Base-by-base conservation (phyloP, 2,888 invertebrate species). In the Cryptocephalus primarius region DNA sequence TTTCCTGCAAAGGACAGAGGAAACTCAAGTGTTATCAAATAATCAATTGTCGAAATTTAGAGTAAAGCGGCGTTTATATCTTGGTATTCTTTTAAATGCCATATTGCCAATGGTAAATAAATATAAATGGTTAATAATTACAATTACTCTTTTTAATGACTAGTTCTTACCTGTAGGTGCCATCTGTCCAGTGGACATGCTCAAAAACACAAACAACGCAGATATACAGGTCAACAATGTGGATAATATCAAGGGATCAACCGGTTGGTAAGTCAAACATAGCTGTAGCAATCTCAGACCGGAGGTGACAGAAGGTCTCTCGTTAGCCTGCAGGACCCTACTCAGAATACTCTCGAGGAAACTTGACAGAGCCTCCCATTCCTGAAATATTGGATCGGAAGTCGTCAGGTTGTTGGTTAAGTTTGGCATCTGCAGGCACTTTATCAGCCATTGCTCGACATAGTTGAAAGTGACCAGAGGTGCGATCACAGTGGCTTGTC, bases 151-250 rank as follows among this genome's bases (percentile, higher is more conserved):
- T 22, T 22, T 22, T 22, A 6, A 22, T 2, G 22, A 22, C 22
- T 22, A 22, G 22, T 4, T 34, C 49, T 50, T 53, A 65, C 65
- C 64, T 49, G 68, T 58, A 1, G 68, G 68, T 1, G 82, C 82
- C 51, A 86, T 78, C 60, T 87, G 86, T 57, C 86, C 86, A 36
- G 88, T 86, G 0, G 88, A 86, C 79, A 89, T 87, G 61, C 87
- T 88, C 14, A 94, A 77, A 72, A 92, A 93, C 32, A 91, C 88
- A 67, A 93, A 92, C 2, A 94, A 75, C 0, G 92, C 88, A 1
- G 93, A 94, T 55, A 94, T 85, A 70, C 91, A 89, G 0, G 93
- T 93, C n/a, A 95, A 72, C 46, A 91, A 70, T 43, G 86, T 80
- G 1, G 93, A 93, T 22, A 88, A 72, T 44, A 92, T 78, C 51